Conservation (phyloP, 2,888 invertebrate species). For the Petrolisthes cinctipes region DNA sequence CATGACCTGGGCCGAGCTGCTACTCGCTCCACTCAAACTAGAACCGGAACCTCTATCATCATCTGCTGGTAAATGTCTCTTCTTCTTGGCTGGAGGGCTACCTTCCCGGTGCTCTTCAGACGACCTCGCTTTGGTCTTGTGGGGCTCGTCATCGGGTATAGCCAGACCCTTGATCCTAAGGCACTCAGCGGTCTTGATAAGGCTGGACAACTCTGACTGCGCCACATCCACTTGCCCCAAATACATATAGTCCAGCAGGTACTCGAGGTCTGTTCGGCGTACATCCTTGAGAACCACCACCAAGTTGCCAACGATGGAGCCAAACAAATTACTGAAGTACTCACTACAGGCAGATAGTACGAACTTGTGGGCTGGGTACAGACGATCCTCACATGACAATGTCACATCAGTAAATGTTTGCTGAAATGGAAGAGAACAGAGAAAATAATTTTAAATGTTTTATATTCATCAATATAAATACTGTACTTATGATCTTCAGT, state of each 20-base stretch:
- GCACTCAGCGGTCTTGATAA: slow-evolving; percentile 63
- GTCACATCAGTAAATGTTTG: slow-evolving; percentile 50
- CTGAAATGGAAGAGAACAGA: not conserved
- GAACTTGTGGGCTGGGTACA: slow-evolving; percentile 61
- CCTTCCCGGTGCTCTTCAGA: slow-evolving; percentile 30
- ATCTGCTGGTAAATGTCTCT: slow-evolving; percentile 26
- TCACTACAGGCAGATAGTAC: slow-evolving; percentile 63
- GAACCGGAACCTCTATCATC: slow-evolving; percentile 29
- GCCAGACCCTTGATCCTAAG: slow-evolving; percentile 62
- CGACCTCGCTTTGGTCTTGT: slow-evolving; percentile 31
- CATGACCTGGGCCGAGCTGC: not conserved
- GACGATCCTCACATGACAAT: slow-evolving; percentile 59
- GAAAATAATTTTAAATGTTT: no score
- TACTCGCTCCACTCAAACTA: slow-evolving; percentile 15
- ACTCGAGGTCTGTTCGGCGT: slow-evolving; percentile 58
- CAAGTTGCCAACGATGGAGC: slow-evolving; percentile 45
- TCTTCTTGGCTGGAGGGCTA: slow-evolving; percentile 46
- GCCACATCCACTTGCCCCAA: slow-evolving; percentile 62
- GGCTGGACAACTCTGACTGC: slow-evolving; percentile 58
- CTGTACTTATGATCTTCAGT: not conserved
- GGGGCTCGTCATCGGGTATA: slow-evolving; percentile 62
- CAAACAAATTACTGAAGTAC: slow-evolving; percentile 61
- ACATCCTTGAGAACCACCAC: slow-evolving; percentile 62
- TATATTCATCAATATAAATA: no score
- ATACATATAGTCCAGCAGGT: slow-evolving; percentile 62